A percentile compares a stretch with the other conserved stretches of the same genome.
phyloP scores from a whole-genome alignment of 2,797 vertebrate species.

The Tinamus major region DNA sequence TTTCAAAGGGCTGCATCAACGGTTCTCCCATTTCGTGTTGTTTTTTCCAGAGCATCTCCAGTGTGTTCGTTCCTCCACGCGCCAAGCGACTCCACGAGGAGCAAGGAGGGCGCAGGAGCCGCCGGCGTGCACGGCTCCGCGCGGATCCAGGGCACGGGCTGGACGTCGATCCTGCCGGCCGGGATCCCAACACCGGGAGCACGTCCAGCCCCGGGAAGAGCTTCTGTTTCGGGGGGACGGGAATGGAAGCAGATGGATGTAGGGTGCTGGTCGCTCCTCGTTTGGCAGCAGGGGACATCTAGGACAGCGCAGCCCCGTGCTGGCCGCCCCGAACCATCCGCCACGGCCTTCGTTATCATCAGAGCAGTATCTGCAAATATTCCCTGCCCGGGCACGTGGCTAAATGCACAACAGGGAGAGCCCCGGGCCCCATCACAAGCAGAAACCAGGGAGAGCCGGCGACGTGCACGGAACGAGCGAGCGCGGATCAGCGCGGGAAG shows the following conservation, averaged over 20 bases:
- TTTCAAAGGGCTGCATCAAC: slow-evolving; percentile 60
- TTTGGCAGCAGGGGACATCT: not conserved
- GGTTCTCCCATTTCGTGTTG: slow-evolving; percentile 20
- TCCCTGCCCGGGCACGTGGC: not conserved
- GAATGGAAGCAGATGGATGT: not conserved
- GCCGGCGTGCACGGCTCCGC: not conserved
- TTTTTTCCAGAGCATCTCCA: not conserved
- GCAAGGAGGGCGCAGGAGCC: not conserved
- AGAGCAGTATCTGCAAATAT: too few species aligned
- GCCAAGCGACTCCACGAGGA: not conserved
- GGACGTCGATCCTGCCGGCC: not conserved
- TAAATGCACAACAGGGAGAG: not conserved
- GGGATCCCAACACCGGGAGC: not conserved
- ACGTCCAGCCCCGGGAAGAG: not conserved
- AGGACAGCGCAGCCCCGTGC: not conserved
- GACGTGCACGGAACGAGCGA: slow-evolving; percentile 7
- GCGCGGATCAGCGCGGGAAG: not conserved
- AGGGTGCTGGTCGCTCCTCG: not conserved
- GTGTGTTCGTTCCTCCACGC: not conserved
- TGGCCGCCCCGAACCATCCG: not conserved
- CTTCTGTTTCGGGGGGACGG: not conserved
- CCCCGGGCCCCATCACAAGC: not conserved
- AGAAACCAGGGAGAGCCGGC: not conserved
- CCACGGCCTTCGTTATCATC: not conserved
- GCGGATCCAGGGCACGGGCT: not conserved